These are phyloP conservation scores for Zaprionus lineosus DNA, from an alignment of 2,888 invertebrate species.

Conservation along the genomic window DNA sequence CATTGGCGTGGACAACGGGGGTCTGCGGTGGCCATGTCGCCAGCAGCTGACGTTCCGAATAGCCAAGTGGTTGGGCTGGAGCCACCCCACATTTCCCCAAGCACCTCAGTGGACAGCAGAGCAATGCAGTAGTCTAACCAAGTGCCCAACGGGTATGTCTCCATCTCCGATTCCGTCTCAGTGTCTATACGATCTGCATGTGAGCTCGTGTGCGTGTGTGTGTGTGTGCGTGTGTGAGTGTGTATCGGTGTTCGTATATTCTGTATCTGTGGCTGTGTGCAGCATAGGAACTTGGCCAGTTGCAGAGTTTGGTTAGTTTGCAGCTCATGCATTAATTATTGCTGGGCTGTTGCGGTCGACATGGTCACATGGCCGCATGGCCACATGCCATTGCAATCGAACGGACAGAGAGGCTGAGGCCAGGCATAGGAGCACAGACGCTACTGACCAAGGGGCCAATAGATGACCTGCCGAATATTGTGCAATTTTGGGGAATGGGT, in stretches of 20 bases:
- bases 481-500: background rate
- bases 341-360: constrained; percentile 70
- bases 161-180: constrained; percentile 9
- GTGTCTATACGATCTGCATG: background rate
- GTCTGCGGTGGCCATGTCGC: constrained; percentile 13
- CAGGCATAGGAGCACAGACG: constrained; percentile 15
- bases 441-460: constrained; percentile 22
- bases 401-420: constrained; percentile 5
- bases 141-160: constrained; percentile 14
- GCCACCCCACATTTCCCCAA: background rate
- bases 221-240: background rate
- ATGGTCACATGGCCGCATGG: constrained; percentile 21
- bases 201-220: background rate
- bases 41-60: constrained; percentile 36
- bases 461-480: constrained; percentile 1
- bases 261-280: no score
- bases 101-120: background rate
- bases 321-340: constrained; percentile 77
- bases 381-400: constrained; percentile 32
- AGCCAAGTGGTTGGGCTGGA: constrained; percentile 1
- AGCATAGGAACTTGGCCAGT: constrained; percentile 25
- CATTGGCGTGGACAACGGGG: constrained; percentile 20
- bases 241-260: background rate
- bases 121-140: constrained; percentile 16
- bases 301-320: constrained; percentile 66